phyloP scores from a whole-genome alignment of 2,113 vertebrate genomes.

The Nothocercus nigrocapillus region DNA sequence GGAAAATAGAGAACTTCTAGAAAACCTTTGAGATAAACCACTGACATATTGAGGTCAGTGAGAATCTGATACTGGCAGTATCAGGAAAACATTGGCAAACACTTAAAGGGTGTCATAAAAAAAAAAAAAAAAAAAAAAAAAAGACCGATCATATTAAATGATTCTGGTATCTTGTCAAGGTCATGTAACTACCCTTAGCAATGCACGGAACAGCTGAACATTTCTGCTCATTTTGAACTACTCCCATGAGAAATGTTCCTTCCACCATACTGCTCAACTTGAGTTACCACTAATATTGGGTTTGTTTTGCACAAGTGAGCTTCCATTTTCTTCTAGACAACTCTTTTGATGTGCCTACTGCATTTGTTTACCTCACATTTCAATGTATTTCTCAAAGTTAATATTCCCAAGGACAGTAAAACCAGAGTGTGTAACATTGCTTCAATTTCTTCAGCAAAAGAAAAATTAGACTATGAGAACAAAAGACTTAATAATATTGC shows the following conservation, averaged over 20 bases:
- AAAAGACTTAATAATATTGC: neutral
- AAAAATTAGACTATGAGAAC: neutral
- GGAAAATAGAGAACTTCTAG: slow-evolving; percentile 31
- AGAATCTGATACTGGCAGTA: slow-evolving; percentile 1
- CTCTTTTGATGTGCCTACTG: neutral
- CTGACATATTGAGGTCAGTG: slow-evolving; percentile 42
- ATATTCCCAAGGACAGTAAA: neutral
- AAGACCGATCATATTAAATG: neutral
- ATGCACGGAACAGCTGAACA: neutral
- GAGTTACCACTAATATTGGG: rapidly evolving
- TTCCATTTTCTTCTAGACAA: neutral
- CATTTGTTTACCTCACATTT: neutral
- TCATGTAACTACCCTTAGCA: neutral
- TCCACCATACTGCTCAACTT: neutral
- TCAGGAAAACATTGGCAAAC: neutral
- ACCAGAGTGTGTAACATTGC: neutral
- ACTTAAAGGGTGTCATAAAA: neutral
- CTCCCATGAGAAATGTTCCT: neutral
- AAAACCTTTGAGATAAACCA: neutral
- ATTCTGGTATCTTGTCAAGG: neutral
- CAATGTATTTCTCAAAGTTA: neutral
- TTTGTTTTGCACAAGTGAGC: neutral
- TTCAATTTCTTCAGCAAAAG: neutral
- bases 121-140: neutral
- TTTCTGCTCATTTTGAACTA: neutral